Conservation (phyloP, 2,888 invertebrate species). For the Sinopyrophorus schimmeli region DNA sequence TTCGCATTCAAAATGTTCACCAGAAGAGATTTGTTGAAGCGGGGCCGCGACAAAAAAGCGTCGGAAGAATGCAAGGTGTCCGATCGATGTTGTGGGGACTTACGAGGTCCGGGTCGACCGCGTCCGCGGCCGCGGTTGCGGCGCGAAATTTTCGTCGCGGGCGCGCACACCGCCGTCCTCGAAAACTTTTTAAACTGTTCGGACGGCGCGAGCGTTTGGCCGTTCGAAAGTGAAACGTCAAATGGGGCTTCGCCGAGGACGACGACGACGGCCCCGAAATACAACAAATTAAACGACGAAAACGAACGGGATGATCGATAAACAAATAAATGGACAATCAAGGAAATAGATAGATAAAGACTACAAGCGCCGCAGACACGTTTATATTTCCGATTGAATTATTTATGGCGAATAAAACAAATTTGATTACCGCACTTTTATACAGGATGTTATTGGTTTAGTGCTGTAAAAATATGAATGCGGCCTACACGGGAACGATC, state of each 20-base stretch:
- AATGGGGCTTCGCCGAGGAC: no score
- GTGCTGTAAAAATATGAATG: no score
- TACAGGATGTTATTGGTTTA: no score
- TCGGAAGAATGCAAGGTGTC: constrained; percentile 25
- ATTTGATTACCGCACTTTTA: neutral
- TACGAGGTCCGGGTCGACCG: constrained; percentile 22
- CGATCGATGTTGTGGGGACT: constrained; percentile 26
- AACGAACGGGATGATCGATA: no score
- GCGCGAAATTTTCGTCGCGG: constrained; percentile 15
- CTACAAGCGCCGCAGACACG: no score
- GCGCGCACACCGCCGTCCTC: constrained; percentile 6
- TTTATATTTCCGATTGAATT: constrained; percentile 5
- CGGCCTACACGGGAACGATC: no score
- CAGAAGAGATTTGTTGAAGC: constrained; percentile 8
- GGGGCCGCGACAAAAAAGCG: constrained; percentile 11
- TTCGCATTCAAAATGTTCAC: no score
- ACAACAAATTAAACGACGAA: no score
- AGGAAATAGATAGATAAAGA: no score
- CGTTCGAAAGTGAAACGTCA: constrained; percentile 25
- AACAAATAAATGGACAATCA: no score
- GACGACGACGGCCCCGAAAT: no score
- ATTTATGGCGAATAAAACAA: constrained; percentile 3
- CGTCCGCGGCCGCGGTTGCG: constrained; percentile 20
- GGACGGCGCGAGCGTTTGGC: constrained; percentile 22
- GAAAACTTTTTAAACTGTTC: constrained; percentile 28